Conservation (phyloP, 2,888 invertebrate genomes). For the Alcis repandata region DNA sequence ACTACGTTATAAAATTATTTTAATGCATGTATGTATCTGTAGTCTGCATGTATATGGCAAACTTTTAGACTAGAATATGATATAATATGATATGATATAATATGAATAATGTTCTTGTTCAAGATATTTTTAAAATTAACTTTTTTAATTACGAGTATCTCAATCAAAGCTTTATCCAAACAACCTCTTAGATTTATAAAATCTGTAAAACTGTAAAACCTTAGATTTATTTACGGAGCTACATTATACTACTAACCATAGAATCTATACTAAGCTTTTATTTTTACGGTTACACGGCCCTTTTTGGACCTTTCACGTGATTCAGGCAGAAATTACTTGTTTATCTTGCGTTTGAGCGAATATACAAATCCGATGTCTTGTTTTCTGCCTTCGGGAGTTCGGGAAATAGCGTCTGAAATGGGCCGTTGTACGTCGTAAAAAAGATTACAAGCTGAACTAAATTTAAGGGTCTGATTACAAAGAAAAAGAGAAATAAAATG, state of each 20-base stretch:
- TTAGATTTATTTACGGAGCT: too few relatives aligned
- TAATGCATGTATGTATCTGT: too few relatives aligned
- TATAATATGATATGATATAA: too few relatives aligned
- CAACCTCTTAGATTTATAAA: too few relatives aligned
- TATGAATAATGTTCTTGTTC: too few relatives aligned
- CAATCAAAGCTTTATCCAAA: too few relatives aligned
- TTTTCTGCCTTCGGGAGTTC: conserved; percentile 25
- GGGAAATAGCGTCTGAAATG: conserved; percentile 31
- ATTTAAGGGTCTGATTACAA: conserved; percentile 40
- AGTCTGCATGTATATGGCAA: too few relatives aligned
- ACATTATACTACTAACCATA: background rate
- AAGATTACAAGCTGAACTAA: conserved; percentile 42
- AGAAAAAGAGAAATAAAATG: conserved; percentile 24
- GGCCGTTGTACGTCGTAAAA: conserved; percentile 38
- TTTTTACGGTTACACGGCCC: background rate
- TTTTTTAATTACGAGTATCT: background rate
- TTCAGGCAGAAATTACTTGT: conserved; percentile 8
- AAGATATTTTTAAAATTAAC: too few relatives aligned
- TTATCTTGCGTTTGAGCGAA: conserved; percentile 8
- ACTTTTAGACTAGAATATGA: too few relatives aligned
- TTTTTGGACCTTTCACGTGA: background rate
- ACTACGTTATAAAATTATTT: too few relatives aligned
- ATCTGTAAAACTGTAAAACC: too few relatives aligned
- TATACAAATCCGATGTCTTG: conserved; percentile 19
- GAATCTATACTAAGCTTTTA: background rate